A percentile compares a stretch with the other conserved stretches of the same genome.
phyloP scores from a whole-genome alignment of 2,113 vertebrate species.

The Cavia aperea region DNA sequence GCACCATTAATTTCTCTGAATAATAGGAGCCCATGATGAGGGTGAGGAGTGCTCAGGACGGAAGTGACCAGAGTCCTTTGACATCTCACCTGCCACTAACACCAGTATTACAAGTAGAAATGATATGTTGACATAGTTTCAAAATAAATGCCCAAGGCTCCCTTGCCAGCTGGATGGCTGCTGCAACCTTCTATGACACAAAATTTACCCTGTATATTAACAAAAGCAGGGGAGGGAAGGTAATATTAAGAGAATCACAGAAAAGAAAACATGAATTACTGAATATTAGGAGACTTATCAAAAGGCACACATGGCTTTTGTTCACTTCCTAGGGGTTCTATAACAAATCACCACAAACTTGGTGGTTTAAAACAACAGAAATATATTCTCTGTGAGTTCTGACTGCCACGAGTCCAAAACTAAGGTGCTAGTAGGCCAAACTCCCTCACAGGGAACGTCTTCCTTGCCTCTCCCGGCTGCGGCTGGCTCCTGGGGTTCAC shows the following conservation, averaged over 20 bases:
- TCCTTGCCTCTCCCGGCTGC: background rate
- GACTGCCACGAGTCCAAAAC: background rate
- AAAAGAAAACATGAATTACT: background rate
- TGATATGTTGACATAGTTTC: background rate
- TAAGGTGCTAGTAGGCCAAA: background rate
- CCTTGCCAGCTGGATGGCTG: background rate
- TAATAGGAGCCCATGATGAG: background rate
- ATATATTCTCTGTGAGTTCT: background rate
- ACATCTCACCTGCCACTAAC: background rate
- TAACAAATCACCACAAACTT: background rate
- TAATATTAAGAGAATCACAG: background rate
- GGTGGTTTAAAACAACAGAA: background rate
- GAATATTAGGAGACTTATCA: background rate
- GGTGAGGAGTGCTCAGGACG: background rate
- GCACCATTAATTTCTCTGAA: background rate
- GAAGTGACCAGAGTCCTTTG: background rate
- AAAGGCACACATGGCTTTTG: background rate
- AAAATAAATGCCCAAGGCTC: background rate
- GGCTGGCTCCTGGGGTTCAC: background rate
- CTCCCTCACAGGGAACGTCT: background rate
- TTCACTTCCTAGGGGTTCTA: too few species aligned
- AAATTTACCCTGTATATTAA: background rate
- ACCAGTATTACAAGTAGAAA: background rate
- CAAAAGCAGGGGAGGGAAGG: background rate
- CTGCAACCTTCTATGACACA: background rate